Evolutionary conservation across 2,888 invertebrate genomes (phyloP).

Genomic region (Drosophila anomalipes): DNA sequence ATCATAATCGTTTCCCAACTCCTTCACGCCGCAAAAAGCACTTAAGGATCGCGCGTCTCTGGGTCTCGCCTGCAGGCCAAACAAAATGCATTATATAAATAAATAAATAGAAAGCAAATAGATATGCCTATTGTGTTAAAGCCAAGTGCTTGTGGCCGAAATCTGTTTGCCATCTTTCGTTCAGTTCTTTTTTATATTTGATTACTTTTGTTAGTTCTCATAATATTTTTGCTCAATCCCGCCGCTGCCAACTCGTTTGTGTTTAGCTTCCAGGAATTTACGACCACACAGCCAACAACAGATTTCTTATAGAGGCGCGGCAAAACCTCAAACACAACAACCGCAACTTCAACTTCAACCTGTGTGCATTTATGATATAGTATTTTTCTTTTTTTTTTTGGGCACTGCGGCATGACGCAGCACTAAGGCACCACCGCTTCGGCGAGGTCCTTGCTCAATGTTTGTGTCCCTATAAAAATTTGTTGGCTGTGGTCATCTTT

Average conservation of each 20-base stretch:
- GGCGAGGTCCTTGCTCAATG: slow-evolving; percentile 47
- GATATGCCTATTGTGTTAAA: slow-evolving; percentile 7
- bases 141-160: slow-evolving; percentile 13
- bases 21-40: slow-evolving; percentile 61
- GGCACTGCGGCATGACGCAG: slow-evolving; percentile 65
- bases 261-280: slow-evolving; percentile 65
- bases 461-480: slow-evolving; percentile 72
- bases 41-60: slow-evolving; percentile 19
- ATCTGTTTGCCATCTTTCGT: slow-evolving; percentile 9
- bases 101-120: slow-evolving; percentile 45
- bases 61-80: slow-evolving; percentile 34
- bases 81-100: slow-evolving; percentile 47
- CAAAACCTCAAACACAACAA: slow-evolving; percentile 71
- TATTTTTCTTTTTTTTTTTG: slow-evolving; percentile 42
- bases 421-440: slow-evolving; percentile 44
- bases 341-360: slow-evolving; percentile 52
- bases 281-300: slow-evolving; percentile 55
- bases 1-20: slow-evolving; percentile 73
- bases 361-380: slow-evolving; percentile 75
- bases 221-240: slow-evolving; percentile 71
- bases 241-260: slow-evolving; percentile 61
- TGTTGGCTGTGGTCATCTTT: slow-evolving; percentile 49
- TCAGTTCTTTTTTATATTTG: slow-evolving; percentile 51
- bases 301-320: slow-evolving; percentile 54
- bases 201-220: slow-evolving; percentile 74